A percentile compares a stretch with the other conserved stretches of the same genome.
These are phyloP conservation scores for Mustelus asterias DNA, from an alignment of 2,113 vertebrate genomes.

Conservation along the genomic window DNA sequence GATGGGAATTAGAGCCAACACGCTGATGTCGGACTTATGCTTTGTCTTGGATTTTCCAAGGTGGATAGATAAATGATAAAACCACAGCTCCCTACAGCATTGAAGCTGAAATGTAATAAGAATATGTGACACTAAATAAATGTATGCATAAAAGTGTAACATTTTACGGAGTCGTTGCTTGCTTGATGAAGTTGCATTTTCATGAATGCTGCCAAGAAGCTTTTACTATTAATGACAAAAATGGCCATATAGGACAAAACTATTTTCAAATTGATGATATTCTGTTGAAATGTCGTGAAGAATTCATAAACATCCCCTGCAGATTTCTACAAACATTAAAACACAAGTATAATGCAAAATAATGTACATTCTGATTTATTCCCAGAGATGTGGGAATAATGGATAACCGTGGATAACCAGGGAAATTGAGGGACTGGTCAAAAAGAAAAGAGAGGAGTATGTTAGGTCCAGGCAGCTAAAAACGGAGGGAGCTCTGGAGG, in stretches of 20 bases:
- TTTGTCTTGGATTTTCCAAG: background rate
- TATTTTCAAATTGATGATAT: background rate
- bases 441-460: no score
- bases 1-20: background rate
- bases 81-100: background rate
- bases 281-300: background rate
- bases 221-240: background rate
- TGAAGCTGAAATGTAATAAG: background rate
- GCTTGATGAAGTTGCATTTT: background rate
- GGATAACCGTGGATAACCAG: no score
- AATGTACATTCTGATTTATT: background rate
- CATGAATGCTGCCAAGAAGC: background rate
- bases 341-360: background rate
- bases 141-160: background rate
- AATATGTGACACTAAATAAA: background rate
- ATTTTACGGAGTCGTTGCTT: background rate
- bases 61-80: background rate
- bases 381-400: background rate
- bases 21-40: background rate
- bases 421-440: no score
- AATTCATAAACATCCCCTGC: background rate
- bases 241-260: background rate
- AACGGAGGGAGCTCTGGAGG: no score
- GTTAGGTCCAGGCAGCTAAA: no score
- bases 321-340: background rate